Conservation (phyloP, 2,888 invertebrate genomes). For the Andrena camellia region DNA sequence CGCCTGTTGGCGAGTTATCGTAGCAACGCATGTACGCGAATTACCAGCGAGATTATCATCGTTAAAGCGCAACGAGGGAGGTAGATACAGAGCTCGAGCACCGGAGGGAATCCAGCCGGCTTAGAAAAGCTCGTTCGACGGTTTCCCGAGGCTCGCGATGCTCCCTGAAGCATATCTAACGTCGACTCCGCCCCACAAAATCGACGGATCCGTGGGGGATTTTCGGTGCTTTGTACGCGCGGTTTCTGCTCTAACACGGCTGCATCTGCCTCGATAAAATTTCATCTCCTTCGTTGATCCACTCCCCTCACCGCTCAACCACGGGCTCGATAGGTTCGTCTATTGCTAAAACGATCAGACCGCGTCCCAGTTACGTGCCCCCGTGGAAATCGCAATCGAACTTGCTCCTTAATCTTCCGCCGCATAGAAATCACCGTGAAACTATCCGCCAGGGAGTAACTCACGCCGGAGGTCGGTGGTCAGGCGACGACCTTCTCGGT, state of each 20-base stretch:
- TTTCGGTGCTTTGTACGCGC: constrained; percentile 61
- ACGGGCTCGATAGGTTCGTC: constrained; percentile 25
- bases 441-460: constrained; percentile 9
- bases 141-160: constrained; percentile 65
- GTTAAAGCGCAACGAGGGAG: constrained; percentile 65
- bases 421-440: constrained; percentile 45
- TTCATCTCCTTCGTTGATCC: constrained; percentile 35
- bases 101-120: constrained; percentile 50
- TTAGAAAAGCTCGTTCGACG: constrained; percentile 67
- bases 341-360: constrained; percentile 57
- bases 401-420: constrained; percentile 27
- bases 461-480: constrained; percentile 22
- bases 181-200: constrained; percentile 64
- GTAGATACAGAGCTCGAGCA: constrained; percentile 48
- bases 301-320: neutral
- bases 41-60: constrained; percentile 63
- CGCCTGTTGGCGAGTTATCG: constrained; percentile 31
- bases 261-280: constrained; percentile 65
- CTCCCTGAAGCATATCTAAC: constrained; percentile 72
- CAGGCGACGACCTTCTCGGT: constrained; percentile 25
- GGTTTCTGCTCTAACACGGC: constrained; percentile 31
- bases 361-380: constrained; percentile 30
- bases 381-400: constrained; percentile 36
- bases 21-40: constrained; percentile 36
- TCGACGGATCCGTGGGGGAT: constrained; percentile 64